Conservation (phyloP, 2,888 invertebrate species). For the Drosophila nigricruria region DNA sequence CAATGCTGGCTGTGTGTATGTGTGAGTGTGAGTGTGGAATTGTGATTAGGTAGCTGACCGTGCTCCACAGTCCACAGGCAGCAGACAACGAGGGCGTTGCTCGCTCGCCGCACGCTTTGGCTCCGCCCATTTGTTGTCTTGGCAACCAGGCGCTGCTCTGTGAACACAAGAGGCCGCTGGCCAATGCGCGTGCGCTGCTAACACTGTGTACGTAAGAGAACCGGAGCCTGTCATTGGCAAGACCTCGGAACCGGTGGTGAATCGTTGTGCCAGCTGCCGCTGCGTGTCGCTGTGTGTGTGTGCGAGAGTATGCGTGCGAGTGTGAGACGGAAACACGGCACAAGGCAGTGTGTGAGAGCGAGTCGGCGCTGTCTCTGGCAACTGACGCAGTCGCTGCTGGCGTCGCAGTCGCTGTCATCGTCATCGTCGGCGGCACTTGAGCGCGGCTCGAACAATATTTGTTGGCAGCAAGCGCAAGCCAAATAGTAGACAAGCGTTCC, state of each 20-base stretch:
- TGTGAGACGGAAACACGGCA: slow-evolving; percentile 46
- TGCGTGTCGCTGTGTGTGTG: slow-evolving; percentile 21
- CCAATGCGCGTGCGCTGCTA: slow-evolving; percentile 82
- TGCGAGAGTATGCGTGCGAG: slow-evolving; percentile 40
- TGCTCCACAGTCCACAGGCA: slow-evolving; percentile 44
- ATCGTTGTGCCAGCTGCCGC: slow-evolving; percentile 25
- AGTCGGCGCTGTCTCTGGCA: slow-evolving; percentile 48
- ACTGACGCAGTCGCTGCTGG: slow-evolving; percentile 30
- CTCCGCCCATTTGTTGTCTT: slow-evolving; percentile 77
- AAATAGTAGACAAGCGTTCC: slow-evolving; percentile 86
- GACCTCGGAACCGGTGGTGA: slow-evolving; percentile 51
- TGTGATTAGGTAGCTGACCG: slow-evolving; percentile 34
- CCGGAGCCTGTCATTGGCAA: slow-evolving; percentile 70
- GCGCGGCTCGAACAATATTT: slow-evolving; percentile 85
- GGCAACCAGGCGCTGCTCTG: slow-evolving; percentile 76
- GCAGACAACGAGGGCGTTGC: slow-evolving; percentile 64
- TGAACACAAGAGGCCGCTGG: slow-evolving; percentile 69
- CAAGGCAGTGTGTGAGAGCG: slow-evolving; percentile 61
- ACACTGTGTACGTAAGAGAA: slow-evolving; percentile 82
- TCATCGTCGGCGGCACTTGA: slow-evolving; percentile 81
- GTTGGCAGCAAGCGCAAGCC: slow-evolving; percentile 85
- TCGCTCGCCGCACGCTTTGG: slow-evolving; percentile 38
- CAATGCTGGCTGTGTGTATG: not conserved
- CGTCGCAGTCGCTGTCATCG: slow-evolving; percentile 42
- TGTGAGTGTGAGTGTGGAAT: not conserved